Percentiles rank a stretch among this genome's conserved stretches.
Evolutionary conservation across 2,888 invertebrate genomes (phyloP).

Genomic region (Alcis repandata): DNA sequence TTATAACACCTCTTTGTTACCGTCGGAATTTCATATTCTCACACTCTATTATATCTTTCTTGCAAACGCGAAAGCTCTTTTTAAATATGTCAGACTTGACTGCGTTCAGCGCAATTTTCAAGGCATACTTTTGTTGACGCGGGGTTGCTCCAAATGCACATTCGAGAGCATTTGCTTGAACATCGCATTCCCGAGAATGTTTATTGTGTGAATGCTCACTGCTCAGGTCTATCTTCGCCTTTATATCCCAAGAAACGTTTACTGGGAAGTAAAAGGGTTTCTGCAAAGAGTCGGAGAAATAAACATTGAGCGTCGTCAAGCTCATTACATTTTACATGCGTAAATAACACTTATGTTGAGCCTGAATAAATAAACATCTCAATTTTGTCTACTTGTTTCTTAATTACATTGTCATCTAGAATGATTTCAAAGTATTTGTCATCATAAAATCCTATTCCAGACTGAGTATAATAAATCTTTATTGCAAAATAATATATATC

Average conservation of each 20-base stretch:
- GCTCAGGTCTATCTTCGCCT: not conserved
- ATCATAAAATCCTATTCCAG: too few species aligned
- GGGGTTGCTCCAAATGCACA: not conserved
- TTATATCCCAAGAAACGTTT: slow-evolving; percentile 23
- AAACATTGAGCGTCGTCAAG: slow-evolving; percentile 2
- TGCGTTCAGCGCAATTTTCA: not conserved
- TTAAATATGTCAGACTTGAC: not conserved
- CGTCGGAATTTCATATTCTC: too few species aligned
- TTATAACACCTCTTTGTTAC: too few species aligned
- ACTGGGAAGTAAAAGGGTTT: slow-evolving; percentile 11
- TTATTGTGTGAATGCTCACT: not conserved
- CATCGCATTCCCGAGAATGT: not conserved
- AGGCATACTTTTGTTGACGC: too few species aligned
- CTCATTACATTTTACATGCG: slow-evolving; percentile 3
- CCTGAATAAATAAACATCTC: slow-evolving; percentile 1
- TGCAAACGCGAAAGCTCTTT: too few species aligned
- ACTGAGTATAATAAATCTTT: too few species aligned
- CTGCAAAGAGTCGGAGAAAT: slow-evolving; percentile 10
- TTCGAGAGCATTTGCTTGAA: not conserved
- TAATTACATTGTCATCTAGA: not conserved
- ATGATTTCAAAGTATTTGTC: not conserved
- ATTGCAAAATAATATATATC: too few species aligned
- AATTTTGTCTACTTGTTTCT: not conserved
- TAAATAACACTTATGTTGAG: slow-evolving; percentile 1
- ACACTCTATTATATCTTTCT: too few species aligned